These are phyloP conservation scores for Oscheius sp. DNA, from an alignment of 2,888 invertebrate species.

Conservation along the genomic window DNA sequence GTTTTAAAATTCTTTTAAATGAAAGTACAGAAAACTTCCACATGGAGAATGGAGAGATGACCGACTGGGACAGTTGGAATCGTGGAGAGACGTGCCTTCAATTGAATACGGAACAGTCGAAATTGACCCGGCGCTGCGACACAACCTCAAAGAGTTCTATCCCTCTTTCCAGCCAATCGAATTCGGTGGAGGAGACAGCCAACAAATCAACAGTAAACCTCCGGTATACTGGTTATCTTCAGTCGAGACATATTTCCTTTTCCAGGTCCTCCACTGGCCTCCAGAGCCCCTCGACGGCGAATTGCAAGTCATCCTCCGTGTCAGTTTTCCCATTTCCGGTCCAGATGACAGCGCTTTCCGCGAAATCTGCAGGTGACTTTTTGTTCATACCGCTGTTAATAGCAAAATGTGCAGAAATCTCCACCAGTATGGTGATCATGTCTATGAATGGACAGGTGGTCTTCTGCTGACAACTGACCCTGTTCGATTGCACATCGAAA, in stretches of 20 bases:
- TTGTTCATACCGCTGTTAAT: background rate
- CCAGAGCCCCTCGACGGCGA: slow-evolving; percentile 53
- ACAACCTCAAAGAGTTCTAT: slow-evolving; percentile 23
- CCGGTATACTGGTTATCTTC: slow-evolving; percentile 22
- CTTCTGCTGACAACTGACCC: slow-evolving; percentile 50
- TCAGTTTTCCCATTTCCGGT: slow-evolving; percentile 47
- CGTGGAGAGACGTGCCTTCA: slow-evolving; percentile 50
- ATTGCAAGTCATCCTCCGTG: slow-evolving; percentile 52
- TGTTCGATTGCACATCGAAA: slow-evolving; percentile 46
- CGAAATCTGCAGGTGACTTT: slow-evolving; percentile 45
- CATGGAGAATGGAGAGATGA: slow-evolving; percentile 50
- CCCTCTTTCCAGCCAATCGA: slow-evolving; percentile 28
- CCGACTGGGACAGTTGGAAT: slow-evolving; percentile 43
- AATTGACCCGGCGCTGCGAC: slow-evolving; percentile 44
- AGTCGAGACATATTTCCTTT: too few species aligned
- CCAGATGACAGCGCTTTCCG: slow-evolving; percentile 51
- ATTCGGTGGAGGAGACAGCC: slow-evolving; percentile 11
- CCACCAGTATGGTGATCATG: slow-evolving; percentile 38
- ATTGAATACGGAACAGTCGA: slow-evolving; percentile 45
- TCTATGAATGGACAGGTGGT: slow-evolving; percentile 53
- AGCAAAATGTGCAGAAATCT: slow-evolving; percentile 23
- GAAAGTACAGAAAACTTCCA: slow-evolving; percentile 33
- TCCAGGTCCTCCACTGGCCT: slow-evolving; percentile 53
- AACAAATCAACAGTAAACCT: slow-evolving; percentile 29
- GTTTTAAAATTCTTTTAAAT: background rate